phyloP scores from a whole-genome alignment of 2,888 invertebrate genomes.

The Caprella mutica region DNA sequence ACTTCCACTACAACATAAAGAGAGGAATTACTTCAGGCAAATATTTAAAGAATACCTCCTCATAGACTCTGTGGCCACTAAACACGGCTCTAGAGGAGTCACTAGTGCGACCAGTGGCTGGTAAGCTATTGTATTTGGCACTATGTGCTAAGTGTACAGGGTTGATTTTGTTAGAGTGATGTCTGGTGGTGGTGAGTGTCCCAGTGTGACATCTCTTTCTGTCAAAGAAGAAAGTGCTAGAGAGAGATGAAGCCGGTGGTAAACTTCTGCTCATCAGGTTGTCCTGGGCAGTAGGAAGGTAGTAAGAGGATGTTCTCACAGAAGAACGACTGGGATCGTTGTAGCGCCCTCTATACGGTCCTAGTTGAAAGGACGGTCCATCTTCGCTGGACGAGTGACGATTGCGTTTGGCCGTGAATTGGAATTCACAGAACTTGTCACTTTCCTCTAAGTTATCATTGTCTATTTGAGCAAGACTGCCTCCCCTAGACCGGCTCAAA shows the following conservation, averaged over 20 bases:
- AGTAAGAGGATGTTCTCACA: conserved; percentile 29
- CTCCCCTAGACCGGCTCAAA: conserved; percentile 16
- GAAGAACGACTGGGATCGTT: too few relatives aligned
- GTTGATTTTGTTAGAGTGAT: too few relatives aligned
- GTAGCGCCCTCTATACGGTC: background rate
- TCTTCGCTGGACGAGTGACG: background rate
- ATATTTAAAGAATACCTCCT: too few relatives aligned
- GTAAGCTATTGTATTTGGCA: too few relatives aligned
- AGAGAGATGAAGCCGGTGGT: background rate
- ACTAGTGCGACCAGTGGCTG: too few relatives aligned
- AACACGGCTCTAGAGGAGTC: too few relatives aligned
- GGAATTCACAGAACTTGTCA: conserved; percentile 11
- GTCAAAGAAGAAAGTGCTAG: conserved; percentile 5
- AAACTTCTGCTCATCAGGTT: background rate
- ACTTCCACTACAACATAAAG: too few relatives aligned
- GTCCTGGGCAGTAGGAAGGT: conserved; percentile 25
- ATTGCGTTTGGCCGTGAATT: background rate
- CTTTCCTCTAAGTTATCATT: conserved; percentile 22
- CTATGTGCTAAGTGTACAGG: too few relatives aligned
- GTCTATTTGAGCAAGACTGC: conserved; percentile 11
- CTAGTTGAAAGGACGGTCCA: conserved; percentile 9
- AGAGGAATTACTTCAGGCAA: too few relatives aligned
- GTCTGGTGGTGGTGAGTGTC: background rate
- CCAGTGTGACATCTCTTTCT: background rate
- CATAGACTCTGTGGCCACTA: too few relatives aligned